phyloP scores from a whole-genome alignment of 2,113 vertebrate genomes.

The Micronycteris hirsuta region DNA sequence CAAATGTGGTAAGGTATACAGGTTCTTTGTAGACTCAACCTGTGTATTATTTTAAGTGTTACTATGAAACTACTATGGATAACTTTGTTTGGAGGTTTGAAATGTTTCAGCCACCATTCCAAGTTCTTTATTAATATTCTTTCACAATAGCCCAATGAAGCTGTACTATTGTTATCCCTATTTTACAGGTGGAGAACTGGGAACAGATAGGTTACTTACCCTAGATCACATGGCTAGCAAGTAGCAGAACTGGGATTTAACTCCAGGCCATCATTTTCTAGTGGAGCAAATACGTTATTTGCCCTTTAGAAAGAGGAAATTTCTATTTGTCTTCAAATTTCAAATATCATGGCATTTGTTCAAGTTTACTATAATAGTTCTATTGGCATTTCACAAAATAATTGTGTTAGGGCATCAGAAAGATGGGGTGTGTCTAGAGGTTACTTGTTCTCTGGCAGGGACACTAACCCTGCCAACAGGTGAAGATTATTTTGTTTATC shows the following conservation, averaged over 20 bases:
- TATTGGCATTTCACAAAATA: neutral
- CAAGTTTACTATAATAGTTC: neutral
- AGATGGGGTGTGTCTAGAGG: neutral
- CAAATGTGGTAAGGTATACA: neutral
- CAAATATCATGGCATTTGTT: neutral
- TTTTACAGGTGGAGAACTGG: neutral
- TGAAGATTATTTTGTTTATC: neutral
- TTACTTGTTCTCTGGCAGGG: neutral
- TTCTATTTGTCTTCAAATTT: neutral
- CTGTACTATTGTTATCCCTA: neutral
- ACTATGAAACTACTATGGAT: neutral
- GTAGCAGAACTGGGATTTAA: neutral
- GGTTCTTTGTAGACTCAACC: neutral
- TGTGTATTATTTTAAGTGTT: neutral
- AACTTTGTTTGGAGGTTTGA: neutral
- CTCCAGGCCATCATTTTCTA: neutral
- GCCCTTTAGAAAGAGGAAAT: neutral
- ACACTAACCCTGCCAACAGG: neutral
- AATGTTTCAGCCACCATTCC: neutral
- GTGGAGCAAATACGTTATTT: neutral
- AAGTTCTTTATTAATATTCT: neutral
- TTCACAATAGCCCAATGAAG: neutral
- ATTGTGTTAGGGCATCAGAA: neutral
- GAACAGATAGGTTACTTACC: neutral
- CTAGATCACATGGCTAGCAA: neutral